Evolutionary conservation across 2,797 vertebrate genomes (phyloP), one percentile per base, ranked within the genome.

Genomic region (Cryptoblepharus egeriae): DNA sequence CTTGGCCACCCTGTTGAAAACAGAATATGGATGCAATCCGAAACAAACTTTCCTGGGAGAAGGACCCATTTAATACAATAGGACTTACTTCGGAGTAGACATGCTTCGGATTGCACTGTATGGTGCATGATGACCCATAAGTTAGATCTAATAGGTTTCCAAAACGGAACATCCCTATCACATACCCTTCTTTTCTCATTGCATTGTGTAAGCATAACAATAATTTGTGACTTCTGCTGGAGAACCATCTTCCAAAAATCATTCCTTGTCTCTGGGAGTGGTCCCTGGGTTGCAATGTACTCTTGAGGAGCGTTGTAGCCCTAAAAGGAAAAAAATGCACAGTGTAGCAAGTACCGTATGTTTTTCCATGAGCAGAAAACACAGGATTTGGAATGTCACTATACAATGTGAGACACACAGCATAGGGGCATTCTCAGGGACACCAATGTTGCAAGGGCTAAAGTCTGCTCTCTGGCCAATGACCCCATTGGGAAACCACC

Each of bases 181-280:
- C 97, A 61, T 90, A 98, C 98, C 97, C 98, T 95, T 32, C 98
- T 96, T 5, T 98, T 97, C 91, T 99, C 98, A 18, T 97, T 98
- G 82, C 98, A 99, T 75, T 99, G 98, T 0, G 98, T 99, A 13
- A 99, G 95, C 98, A 99, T 99, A 67, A 99, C 98, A n/a, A 98
- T 91, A 37, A 98, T 96, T 28, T 96, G 96, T 2, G 95, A 97
- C 78, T 97, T 98, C 91, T 99, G 96, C 93, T 99, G 98, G 11
- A 99, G 96, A 18, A 98, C 96, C 98, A 99, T 99, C 95, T 96
- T 98, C 98, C 98, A 99, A 94, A 99, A 99, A 78, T 99, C 98
- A 16, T 98, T 98, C 28, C 98, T 96, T 0, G 98, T 99, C 88
- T 99, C 98, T 0, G 98, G 98, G 79, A 99, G 95, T 0, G 98